Evolutionary conservation across 2,888 invertebrate species (phyloP), one percentile per base, ranked within the genome.

Genomic region (Electrophaes corylata): DNA sequence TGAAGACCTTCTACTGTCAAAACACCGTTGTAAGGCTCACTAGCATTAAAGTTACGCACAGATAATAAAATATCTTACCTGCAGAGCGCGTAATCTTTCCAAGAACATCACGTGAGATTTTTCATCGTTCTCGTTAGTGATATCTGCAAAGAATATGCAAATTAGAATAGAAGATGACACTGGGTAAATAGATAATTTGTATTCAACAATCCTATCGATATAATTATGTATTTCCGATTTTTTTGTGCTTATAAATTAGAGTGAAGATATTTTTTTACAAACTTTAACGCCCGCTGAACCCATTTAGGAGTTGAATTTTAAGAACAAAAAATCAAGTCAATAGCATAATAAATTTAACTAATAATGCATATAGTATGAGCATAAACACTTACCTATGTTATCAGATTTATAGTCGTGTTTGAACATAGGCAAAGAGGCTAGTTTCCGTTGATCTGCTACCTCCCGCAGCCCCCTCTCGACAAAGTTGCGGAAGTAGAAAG

Each of bases 401-500:
- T 88, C 86, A 0, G 79, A 62, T 51, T 84, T 85, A 69, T 80
- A 88, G 70, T 87, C 88, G 68, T 86, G 86, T 55, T 84, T 85
- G 73, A 76, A 87, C 4, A 86, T 72, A 2, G 87, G 83, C 76
- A 82, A 75, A 31, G 85, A 71, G 57, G 83, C 76, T 41, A 85
- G 70, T 48, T 85, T 86, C 59, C 91, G 70, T 69, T 90, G 87
- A 56, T 92, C 92, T 41, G 87, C 92, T 35, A 92, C 89, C 64
- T 92, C 91, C 3, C 83, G 76, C 60, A 97, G 87, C 0, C 96
- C 96, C 47, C 95, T 93, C 81, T 96, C 95, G 66, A 98, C 96
- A 79, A 96, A 97, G 76, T 96, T 95, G 78, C 97, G 96, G 92
- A 97, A 97, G 86, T 96, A 96, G 79, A 95, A 94, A 47, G 96